Evolutionary conservation across 2,113 vertebrate species (phyloP), one percentile per base, ranked within the genome.

Genomic region (Stegostoma tigrinum): DNA sequence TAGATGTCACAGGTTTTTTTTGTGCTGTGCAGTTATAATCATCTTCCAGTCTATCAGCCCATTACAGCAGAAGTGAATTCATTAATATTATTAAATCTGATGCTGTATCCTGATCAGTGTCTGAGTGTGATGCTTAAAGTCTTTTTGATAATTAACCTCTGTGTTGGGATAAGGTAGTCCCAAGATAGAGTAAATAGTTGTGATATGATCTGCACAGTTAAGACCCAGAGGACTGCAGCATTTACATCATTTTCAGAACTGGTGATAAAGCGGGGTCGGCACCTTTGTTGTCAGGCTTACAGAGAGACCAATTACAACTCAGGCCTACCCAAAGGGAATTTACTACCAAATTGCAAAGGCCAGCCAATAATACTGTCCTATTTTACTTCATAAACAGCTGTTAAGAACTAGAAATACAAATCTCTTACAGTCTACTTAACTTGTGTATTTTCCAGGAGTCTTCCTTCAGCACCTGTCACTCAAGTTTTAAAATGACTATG

Each of bases 111-210:
- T 72, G 68, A 95, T 95, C 64, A 94, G 93, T 94, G 93, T 68
- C 93, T 94, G 66, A 95, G 67, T 45, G 72, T 15, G 68, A 95
- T 95, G 23, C 94, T 95, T 72, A 95, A 94, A 45, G n/a, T 94
- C 94, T 95, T 72, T 95, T 72, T 95, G 94, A 95, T 95, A 95
- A 95, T 95, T 95, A 95, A 95, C 72, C 66, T 95, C 68, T 68
- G 30, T 95, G 94, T 95, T 45, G 75, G 75, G 94, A 75, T 75
- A 95, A 72, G 68, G 23, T 30, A 42, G 23, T 52, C 67, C 67
- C 94, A 95, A 52, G 94, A 75, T 34, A 95, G 67, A 75, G 52
- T 15, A 52, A 67, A 45, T 68, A 95, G 67, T 83, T 34, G 68
- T 72, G 68, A 95, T 75, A 95, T 19, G 94, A 72, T 95, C 67